These are phyloP conservation scores for Arvicanthis niloticus DNA, from an alignment of 2,113 vertebrate species.

Conservation along the genomic window DNA sequence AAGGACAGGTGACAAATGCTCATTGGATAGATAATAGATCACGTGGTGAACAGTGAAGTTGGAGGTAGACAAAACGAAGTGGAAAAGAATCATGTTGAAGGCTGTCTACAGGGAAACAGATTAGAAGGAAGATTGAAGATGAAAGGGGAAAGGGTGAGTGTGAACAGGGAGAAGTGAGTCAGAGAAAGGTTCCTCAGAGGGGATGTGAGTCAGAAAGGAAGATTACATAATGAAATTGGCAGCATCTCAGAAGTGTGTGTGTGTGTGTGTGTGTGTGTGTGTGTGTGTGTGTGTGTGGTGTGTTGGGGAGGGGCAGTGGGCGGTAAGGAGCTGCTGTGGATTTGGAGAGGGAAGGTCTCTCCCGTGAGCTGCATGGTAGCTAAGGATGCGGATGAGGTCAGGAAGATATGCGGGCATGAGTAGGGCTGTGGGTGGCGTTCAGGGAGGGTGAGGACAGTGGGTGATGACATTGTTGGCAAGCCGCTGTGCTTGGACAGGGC, in stretches of 20 bases:
- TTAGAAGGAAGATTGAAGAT: neutral
- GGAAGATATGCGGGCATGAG: neutral
- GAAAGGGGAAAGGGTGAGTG: neutral
- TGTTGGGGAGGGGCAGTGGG: neutral
- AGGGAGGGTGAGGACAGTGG: neutral
- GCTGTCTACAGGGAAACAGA: neutral
- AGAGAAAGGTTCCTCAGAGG: conserved; percentile 17
- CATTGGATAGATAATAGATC: too few relatives aligned
- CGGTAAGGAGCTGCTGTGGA: neutral
- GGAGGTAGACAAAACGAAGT: neutral
- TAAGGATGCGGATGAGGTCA: neutral
- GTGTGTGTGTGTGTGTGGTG: too few relatives aligned
- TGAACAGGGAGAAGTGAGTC: conserved; percentile 37
- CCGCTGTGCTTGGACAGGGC: neutral
- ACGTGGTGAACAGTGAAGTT: neutral
- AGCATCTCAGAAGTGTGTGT: neutral
- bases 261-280: too few relatives aligned
- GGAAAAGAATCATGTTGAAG: neutral
- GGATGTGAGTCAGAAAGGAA: conserved; percentile 53
- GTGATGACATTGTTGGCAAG: too few relatives aligned
- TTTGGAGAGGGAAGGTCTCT: neutral
- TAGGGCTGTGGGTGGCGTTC: too few relatives aligned
- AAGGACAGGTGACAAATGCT: neutral
- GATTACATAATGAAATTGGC: conserved; percentile 51
- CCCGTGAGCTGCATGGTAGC: neutral